Conservation (phyloP, 2,888 invertebrate species). For the Clunio marinus region DNA sequence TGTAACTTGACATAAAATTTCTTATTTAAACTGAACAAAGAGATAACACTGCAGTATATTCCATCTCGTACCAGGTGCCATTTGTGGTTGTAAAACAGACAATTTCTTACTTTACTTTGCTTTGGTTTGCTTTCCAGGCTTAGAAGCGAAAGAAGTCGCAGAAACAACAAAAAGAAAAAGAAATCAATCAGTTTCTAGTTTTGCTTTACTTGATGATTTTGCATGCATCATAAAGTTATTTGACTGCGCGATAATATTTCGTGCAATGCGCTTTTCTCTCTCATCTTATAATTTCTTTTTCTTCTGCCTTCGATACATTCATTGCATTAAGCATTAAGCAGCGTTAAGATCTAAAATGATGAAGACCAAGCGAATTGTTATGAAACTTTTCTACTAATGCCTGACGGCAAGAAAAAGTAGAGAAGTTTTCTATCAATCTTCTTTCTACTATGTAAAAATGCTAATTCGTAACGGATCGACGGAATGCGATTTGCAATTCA, state of each 20-base stretch:
- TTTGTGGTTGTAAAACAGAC: conserved; percentile 20
- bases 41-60: not conserved
- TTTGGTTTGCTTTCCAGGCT: not conserved
- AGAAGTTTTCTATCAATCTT: not conserved
- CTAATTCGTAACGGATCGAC: conserved; percentile 34
- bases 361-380: not conserved
- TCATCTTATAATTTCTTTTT: not conserved
- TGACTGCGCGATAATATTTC: conserved; percentile 34
- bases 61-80: conserved; percentile 37
- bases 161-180: not conserved
- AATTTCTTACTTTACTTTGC: not conserved
- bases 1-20: not conserved
- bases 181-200: not conserved
- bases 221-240: conserved; percentile 37
- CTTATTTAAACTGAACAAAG: not conserved
- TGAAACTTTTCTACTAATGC: not conserved
- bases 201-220: not conserved
- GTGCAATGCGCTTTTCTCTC: conserved; percentile 18
- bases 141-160: too few relatives aligned
- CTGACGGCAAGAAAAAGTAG: not conserved
- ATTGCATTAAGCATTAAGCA: not conserved
- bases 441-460: conserved; percentile 2
- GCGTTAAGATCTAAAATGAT: not conserved
- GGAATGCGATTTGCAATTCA: not conserved
- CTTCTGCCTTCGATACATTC: not conserved